Base-by-base conservation (phyloP, 2,797 vertebrate species). In the Poeciliopsis paucimaculata region DNA sequence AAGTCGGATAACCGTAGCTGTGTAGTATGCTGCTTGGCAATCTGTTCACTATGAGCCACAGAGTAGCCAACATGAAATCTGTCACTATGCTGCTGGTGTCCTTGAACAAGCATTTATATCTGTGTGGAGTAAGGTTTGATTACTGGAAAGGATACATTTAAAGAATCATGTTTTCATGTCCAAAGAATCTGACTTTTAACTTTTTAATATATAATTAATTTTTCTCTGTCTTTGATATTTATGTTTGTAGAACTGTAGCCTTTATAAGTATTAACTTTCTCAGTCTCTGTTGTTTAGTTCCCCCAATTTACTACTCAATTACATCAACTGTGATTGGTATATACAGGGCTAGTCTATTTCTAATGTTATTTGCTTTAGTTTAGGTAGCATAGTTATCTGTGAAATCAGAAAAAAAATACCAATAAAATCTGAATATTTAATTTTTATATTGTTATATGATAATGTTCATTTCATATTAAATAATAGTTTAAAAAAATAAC, bases 21-120 rank as follows among this genome's bases (percentile, higher is more conserved):
- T 20, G 34, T n/a, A n/a, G 13, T 53, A 12, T 10, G 13, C 78
- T 77, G 66, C 83, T 85, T 86, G 84, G 66, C 75, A 84, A 72
- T 55, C 75, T 43, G 71, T 62, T 72, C 16, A 53, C 46, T 57
- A 85, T 66, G 82, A 88, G 81, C 51, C 6, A 73, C n/a, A 76
- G 57, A 90, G 82, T 82, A 87, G 82, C 86, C 39, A 0, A 53
- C 16, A 60, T 73, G 55, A 78, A 85, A 88, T 88, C 77, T 87
- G 77, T 86, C 84, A 45, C 78, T 72, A 45, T 60, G 73, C 73
- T 53, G 23, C 60, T 16, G 36, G 31, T 76, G 84, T 81, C 85
- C 84, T 89, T 86, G 75, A 62, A 77, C 43, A 75, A 81, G 85
- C 66, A 83, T 81, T 6, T 78, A 45, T 70, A 39, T 57, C 11